Evolutionary conservation across 2,888 invertebrate genomes (phyloP).

Genomic region (Aleiodes testaceus): DNA sequence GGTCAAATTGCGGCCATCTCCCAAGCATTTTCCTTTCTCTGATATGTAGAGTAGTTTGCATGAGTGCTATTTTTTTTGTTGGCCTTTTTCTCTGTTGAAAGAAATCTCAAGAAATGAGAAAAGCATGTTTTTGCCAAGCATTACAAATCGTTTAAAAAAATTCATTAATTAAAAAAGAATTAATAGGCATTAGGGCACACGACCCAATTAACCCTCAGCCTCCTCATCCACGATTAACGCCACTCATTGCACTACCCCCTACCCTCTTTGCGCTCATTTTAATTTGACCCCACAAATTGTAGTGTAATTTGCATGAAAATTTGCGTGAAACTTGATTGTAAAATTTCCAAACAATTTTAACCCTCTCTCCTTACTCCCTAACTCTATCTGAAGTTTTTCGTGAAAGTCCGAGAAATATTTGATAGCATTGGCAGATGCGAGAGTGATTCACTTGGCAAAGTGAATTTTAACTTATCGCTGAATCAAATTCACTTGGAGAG

Average conservation of each 20-base stretch:
- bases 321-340: too few species aligned
- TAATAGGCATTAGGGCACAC: not conserved
- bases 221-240: constrained; percentile 43
- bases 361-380: too few species aligned
- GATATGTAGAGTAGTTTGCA: not conserved
- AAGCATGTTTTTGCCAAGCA: not conserved
- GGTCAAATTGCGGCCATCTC: constrained; percentile 26
- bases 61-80: not conserved
- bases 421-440: too few species aligned
- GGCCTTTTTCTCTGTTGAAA: not conserved
- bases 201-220: constrained; percentile 45
- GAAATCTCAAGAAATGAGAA: constrained; percentile 5
- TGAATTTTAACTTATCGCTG: not conserved
- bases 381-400: too few species aligned
- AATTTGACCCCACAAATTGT: constrained; percentile 15
- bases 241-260: not conserved
- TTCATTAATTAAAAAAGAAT: not conserved
- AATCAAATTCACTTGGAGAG: not conserved
- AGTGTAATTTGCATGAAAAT: constrained; percentile 5
- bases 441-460: not conserved
- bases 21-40: constrained; percentile 1
- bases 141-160: too few species aligned
- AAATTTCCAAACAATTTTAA: too few species aligned
- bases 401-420: too few species aligned
- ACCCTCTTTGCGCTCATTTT: constrained; percentile 17